phyloP scores from a whole-genome alignment of 1,140 invertebrate genomes.

The Zaprionus kolodkinae region DNA sequence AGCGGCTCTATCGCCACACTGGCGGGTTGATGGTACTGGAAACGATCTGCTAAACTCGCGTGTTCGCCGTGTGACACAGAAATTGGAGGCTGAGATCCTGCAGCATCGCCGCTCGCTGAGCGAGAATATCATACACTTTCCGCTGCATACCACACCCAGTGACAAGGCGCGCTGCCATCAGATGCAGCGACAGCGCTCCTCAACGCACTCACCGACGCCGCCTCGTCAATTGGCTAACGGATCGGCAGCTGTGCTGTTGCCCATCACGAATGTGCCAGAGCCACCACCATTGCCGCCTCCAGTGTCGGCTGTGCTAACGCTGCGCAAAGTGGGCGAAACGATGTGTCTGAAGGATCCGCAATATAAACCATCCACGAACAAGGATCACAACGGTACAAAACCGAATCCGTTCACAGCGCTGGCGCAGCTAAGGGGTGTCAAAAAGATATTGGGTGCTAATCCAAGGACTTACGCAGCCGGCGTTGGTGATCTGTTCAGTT shows the following conservation, averaged over 20 bases:
- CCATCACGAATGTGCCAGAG: conserved; percentile 44
- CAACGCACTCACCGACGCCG: conserved; percentile 76
- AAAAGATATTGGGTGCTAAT: conserved; percentile 89
- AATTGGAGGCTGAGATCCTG: conserved; percentile 79
- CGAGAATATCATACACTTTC: conserved; percentile 87
- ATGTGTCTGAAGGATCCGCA: conserved; percentile 92
- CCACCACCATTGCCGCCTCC: conserved; percentile 69
- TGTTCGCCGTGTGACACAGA: conserved; percentile 83
- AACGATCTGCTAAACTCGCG: conserved; percentile 67
- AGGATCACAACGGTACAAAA: conserved; percentile 83
- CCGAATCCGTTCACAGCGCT: conserved; percentile 90
- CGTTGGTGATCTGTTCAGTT: conserved; percentile 88
- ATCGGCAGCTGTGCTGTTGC: conserved; percentile 19
- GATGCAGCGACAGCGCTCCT: conserved; percentile 81
- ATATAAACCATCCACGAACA: conserved; percentile 87
- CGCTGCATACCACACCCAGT: conserved; percentile 86
- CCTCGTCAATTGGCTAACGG: conserved; percentile 51
- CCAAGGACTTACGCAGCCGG: conserved; percentile 84
- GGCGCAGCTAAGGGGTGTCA: conserved; percentile 88
- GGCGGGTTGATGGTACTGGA: conserved; percentile 60
- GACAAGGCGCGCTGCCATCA: conserved; percentile 91
- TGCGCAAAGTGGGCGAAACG: conserved; percentile 89
- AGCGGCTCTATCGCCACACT: conserved; percentile 60
- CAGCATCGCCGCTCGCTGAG: conserved; percentile 88
- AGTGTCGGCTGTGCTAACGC: conserved; percentile 84